Base-by-base conservation (phyloP, 53 echinoderm and acorn worm genomes). In the Hippasteria phrygiana region DNA sequence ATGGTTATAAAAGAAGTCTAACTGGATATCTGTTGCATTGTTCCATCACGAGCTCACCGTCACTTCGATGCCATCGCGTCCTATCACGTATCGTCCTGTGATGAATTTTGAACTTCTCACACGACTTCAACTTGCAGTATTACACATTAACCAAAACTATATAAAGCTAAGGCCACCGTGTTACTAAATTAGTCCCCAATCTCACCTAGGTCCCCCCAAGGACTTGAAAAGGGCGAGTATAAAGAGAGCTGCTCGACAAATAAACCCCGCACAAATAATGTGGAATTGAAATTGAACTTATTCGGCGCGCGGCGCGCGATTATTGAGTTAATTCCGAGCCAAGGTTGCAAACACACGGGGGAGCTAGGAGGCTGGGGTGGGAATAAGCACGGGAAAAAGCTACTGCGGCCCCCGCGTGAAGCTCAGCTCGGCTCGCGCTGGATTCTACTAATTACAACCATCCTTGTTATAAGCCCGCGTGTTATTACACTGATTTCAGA, bases 271-370 rank as follows among this genome's bases (percentile, higher is more conserved):
- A n/a, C n/a, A 9, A 82, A 65, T 82, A 82, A 65, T 46, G 26
- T 43, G 43, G 66, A 46, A 66, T 82, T 66, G 82, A 47, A 82
- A 65, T 82, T 82, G 66, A 82, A 82, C 64, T 66, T 42, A 62
- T 32, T 45, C 46, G n/a, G 18, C 39, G 20, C n/a, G n/a, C n/a
- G 55, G 33, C 18, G 59, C 54, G 54, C 56, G 78, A 78, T 56
- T 56, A 65, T 65, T 42, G 73, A 73, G 73, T 73, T 82, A 82
- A 82, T 43, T 63, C 82, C 47, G 43, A 42, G 42, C 66, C 82
- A 82, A 82, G 82, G 82, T 82, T 82, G 65, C 42, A 20, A 27
- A 41, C 26, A n/a, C 56, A 6, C 32, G 55, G 74, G 43, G 20
- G 0, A 14, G 32, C 2, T 13, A 20, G 43, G 34, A 16, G 16